A percentile compares a stretch with the other conserved stretches of the same genome.
Evolutionary conservation across 2,797 vertebrate genomes (phyloP).

Genomic region (Hephaestus fuliginosus): DNA sequence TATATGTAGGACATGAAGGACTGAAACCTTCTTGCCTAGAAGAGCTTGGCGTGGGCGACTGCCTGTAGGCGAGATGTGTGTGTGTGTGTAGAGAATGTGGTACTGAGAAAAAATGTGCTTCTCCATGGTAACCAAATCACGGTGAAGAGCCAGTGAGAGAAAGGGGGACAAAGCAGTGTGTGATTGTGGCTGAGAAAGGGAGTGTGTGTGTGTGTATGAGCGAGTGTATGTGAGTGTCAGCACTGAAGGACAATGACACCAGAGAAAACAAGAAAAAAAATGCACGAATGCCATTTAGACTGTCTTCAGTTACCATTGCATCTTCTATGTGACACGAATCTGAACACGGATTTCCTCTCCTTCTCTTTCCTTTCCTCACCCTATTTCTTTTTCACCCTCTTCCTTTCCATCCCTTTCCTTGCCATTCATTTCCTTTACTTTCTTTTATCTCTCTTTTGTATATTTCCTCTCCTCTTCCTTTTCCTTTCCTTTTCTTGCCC

Average conservation of each 20-base stretch:
- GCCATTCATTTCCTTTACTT: background rate
- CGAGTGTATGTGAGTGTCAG: background rate
- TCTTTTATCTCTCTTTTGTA: background rate
- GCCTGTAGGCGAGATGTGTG: conserved; percentile 61
- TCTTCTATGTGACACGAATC: conserved; percentile 3
- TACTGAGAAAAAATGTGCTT: conserved; percentile 70
- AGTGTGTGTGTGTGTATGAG: background rate
- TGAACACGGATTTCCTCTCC: background rate
- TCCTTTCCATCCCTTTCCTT: background rate
- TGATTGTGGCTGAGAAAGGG: conserved; percentile 8
- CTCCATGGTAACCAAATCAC: conserved; percentile 81
- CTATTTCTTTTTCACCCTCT: background rate
- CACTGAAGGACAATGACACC: conserved; percentile 30
- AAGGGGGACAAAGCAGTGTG: background rate
- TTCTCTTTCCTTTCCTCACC: background rate
- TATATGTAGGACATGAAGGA: conserved; percentile 51
- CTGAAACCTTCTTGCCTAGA: conserved; percentile 61
- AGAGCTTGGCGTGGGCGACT: conserved; percentile 64
- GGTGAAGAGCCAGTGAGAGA: conserved; percentile 26
- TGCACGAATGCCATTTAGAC: conserved; percentile 8
- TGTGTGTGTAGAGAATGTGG: conserved; percentile 39
- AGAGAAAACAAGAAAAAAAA: conserved; percentile 6
- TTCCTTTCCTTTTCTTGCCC: background rate
- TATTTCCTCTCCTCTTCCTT: background rate
- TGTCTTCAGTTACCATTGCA: accelerated